These are phyloP conservation scores for Protonibea diacanthus DNA, from an alignment of 2,797 vertebrate species.

Conservation along the genomic window DNA sequence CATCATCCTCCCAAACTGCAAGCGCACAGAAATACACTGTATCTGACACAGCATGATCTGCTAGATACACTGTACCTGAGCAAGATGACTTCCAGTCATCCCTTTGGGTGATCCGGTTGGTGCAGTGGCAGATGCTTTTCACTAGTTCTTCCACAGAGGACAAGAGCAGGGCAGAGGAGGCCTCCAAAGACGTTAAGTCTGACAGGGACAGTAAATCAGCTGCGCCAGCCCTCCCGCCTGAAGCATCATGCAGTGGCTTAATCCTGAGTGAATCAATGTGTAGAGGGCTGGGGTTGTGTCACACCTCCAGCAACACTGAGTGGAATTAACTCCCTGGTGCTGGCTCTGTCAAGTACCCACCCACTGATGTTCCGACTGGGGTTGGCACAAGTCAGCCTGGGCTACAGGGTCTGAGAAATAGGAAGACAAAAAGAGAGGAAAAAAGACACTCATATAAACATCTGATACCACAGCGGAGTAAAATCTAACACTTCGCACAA, in stretches of 20 bases:
- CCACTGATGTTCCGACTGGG: slow-evolving; percentile 57
- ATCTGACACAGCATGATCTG: slow-evolving; percentile 4
- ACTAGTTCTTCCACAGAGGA: slow-evolving; percentile 47
- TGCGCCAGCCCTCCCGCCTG: slow-evolving; percentile 70
- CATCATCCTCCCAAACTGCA: not conserved
- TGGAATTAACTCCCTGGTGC: slow-evolving; percentile 63
- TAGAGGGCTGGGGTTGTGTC: slow-evolving; percentile 72
- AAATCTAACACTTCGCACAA: slow-evolving; percentile 28
- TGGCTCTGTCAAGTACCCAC: slow-evolving; percentile 60
- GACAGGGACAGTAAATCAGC: slow-evolving; percentile 77
- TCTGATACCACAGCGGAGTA: slow-evolving; percentile 20
- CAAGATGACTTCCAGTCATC: slow-evolving; percentile 77
- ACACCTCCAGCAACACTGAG: slow-evolving; percentile 69
- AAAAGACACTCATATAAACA: slow-evolving; percentile 36
- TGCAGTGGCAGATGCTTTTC: slow-evolving; percentile 55
- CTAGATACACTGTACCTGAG: slow-evolving; percentile 75
- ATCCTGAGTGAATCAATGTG: slow-evolving; percentile 77
- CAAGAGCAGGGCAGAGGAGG: slow-evolving; percentile 57
- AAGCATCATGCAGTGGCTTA: slow-evolving; percentile 76
- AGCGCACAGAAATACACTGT: not conserved
- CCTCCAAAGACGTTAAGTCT: slow-evolving; percentile 78
- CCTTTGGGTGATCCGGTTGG: slow-evolving; percentile 70
- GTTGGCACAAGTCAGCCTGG: slow-evolving; percentile 49
- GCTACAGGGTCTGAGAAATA: slow-evolving; percentile 56
- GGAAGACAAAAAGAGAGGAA: slow-evolving; percentile 45